Evolutionary conservation across 2,797 vertebrate species (phyloP), one percentile per base, ranked within the genome.

Genomic region (Leptodactylus fallax): DNA sequence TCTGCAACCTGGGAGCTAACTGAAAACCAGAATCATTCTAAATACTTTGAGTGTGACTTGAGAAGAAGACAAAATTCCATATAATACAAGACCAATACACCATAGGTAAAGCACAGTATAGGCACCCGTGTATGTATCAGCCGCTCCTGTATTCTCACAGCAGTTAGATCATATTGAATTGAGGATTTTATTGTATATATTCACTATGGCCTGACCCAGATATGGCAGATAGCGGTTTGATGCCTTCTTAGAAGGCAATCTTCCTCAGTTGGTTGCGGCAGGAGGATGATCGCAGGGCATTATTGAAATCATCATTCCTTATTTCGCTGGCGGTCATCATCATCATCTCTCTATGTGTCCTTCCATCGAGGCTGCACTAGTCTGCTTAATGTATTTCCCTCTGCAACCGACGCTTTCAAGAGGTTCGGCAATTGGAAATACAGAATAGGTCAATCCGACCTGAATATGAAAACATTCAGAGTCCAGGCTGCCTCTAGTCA

Each of bases 361-460:
- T 21, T 12, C 47, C 45, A 49, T 67, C 11, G 45, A 47, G 45
- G 21, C 16, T 0, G 71, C 71, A 51, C 65, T 67, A 14, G 5
- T 7, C 25, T 13, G 36, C 69, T n/a, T 74, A 74, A 74, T 74
- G 23, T 25, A 53, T 25, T 56, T 25, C 51, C 51, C 51, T 79
- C 13, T 17, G 51, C 13, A 16, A 12, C 45, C 45, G 9, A 12
- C 10, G n/a, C 6, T 79, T 79, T 58, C 23, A 16, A 79, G 76
- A 79, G 76, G 25, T 12, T 51, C 0, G 16, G 76, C 17, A 79
- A 74, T 49, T 74, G 85, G 17, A 21, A 53, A 36, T 86, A 86
- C 71, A 12, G n/a, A 74, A 86, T n/a, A 72, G 85, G 63, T 80
- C 63, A 86, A 71, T 71, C 47, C 19, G 63, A 80, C 76, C 85